These are phyloP conservation scores for Calliopsis andreniformis DNA, from an alignment of 1,140 invertebrate genomes.

Conservation along the genomic window DNA sequence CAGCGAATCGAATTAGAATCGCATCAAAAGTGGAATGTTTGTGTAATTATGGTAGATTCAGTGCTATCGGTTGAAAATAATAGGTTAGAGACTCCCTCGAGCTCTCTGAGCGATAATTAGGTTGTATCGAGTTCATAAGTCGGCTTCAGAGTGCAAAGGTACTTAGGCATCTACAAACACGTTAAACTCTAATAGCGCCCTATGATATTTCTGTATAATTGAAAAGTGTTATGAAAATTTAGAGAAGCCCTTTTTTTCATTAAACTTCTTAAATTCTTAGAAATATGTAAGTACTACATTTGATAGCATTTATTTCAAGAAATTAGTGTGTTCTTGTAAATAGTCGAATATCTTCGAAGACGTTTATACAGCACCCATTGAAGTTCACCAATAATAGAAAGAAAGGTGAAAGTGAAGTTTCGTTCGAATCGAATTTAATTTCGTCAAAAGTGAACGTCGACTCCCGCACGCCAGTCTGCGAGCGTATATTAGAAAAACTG, in stretches of 20 bases:
- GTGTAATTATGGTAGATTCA: conserved; percentile 77
- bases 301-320: neutral
- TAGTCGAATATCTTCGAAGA: too few species aligned
- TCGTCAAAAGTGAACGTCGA: neutral
- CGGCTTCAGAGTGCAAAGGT: conserved; percentile 52
- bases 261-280: neutral
- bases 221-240: conserved; percentile 32
- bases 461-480: neutral
- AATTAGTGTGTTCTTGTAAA: too few species aligned
- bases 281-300: neutral
- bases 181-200: conserved; percentile 76
- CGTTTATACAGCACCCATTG: too few species aligned
- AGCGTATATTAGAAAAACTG: neutral
- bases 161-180: conserved; percentile 68
- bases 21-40: conserved; percentile 78
- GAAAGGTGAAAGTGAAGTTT: neutral
- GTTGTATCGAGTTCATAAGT: conserved; percentile 69
- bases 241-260: neutral
- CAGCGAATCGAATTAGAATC: conserved; percentile 73
- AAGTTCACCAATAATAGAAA: neutral
- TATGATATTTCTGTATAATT: conserved; percentile 71
- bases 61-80: conserved; percentile 79
- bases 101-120: conserved; percentile 73
- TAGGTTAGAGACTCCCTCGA: conserved; percentile 71
- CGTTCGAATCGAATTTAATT: neutral